Conservation (phyloP, 2,113 vertebrate genomes). For the Hyperopisus bebe region DNA sequence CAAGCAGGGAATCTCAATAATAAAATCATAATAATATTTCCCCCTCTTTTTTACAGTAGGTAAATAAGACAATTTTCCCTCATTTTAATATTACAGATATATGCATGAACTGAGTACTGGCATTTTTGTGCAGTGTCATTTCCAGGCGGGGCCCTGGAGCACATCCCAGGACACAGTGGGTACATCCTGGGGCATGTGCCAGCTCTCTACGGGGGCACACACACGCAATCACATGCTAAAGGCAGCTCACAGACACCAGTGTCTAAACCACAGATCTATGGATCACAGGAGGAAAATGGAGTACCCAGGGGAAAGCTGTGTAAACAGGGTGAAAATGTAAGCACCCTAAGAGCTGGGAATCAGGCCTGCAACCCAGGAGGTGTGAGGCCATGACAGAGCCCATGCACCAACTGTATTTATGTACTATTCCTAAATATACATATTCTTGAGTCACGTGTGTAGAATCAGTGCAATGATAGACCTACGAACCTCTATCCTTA, state of each 20-base stretch:
- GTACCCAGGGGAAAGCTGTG: neutral
- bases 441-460: neutral
- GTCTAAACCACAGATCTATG: neutral
- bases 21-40: neutral
- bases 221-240: neutral
- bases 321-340: neutral
- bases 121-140: neutral
- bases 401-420: neutral
- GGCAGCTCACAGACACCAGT: neutral
- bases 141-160: neutral
- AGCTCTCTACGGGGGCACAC: neutral
- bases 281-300: neutral
- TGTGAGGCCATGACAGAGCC: neutral
- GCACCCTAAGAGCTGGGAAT: neutral
- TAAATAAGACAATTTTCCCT: neutral
- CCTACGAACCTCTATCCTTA: neutral
- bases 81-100: neutral
- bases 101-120: neutral
- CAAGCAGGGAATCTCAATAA: neutral
- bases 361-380: neutral
- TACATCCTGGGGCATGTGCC: neutral
- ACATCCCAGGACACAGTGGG: neutral
- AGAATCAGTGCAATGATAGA: neutral
- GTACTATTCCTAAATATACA: neutral
- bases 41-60: neutral